Percentiles rank a stretch among this genome's conserved stretches.
Conservation (phyloP, 2,888 invertebrate species). For the Drosophila subsilvestris region DNA sequence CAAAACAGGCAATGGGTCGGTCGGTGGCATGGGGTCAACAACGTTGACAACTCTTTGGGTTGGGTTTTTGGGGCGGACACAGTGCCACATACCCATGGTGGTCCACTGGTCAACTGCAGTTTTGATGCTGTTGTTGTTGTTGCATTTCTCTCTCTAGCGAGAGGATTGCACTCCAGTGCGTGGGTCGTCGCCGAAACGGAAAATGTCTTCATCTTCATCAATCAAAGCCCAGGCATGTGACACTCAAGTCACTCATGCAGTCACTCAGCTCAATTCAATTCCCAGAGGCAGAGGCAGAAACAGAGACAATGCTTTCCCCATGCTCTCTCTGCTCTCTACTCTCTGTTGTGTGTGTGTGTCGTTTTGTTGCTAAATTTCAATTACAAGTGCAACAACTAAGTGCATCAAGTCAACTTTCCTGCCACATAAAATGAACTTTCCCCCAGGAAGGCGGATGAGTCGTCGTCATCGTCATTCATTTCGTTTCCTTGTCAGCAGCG, state of each 20-base stretch:
- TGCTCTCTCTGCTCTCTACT: slow-evolving; percentile 9
- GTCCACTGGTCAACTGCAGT: slow-evolving; percentile 53
- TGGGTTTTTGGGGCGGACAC: neutral
- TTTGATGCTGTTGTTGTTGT: slow-evolving; percentile 11
- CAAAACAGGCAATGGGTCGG: slow-evolving; percentile 13
- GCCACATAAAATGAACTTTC: slow-evolving; percentile 41
- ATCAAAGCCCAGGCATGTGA: slow-evolving; percentile 68
- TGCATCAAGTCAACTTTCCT: slow-evolving; percentile 69
- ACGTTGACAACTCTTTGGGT: slow-evolving; percentile 35
- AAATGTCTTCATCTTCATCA: slow-evolving; percentile 81
- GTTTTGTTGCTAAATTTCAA: slow-evolving; percentile 76
- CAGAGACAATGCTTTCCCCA: slow-evolving; percentile 3
- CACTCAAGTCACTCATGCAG: slow-evolving; percentile 63
- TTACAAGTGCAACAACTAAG: slow-evolving; percentile 72
- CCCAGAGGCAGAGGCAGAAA: slow-evolving; percentile 28
- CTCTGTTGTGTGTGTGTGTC: slow-evolving; percentile 16
- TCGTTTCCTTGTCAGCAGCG: slow-evolving; percentile 17
- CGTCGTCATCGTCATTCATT: slow-evolving; percentile 27
- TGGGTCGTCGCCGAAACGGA: slow-evolving; percentile 62
- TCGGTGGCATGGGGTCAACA: slow-evolving; percentile 13
- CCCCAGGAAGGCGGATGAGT: neutral
- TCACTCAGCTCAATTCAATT: slow-evolving; percentile 60
- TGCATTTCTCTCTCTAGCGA: slow-evolving; percentile 19
- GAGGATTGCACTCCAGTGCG: slow-evolving; percentile 29
- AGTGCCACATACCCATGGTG: slow-evolving; percentile 29